These are phyloP conservation scores for Thymelicus acteon DNA, from an alignment of 2,888 invertebrate species.

Conservation along the genomic window DNA sequence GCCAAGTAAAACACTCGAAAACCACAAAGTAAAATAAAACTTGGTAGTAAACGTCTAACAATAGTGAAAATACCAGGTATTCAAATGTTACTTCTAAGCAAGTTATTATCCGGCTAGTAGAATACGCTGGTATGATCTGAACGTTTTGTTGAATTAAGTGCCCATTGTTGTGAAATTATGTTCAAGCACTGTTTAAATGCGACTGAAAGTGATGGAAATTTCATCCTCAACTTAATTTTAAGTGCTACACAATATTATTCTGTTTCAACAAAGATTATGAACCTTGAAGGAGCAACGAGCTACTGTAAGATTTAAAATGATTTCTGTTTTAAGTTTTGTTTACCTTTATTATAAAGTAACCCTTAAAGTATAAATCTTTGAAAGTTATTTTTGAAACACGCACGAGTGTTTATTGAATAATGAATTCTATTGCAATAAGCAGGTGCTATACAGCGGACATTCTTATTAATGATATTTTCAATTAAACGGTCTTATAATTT, in stretches of 20 bases:
- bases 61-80: slow-evolving; percentile 34
- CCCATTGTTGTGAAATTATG: slow-evolving; percentile 28
- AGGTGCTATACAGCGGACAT: no score
- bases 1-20: neutral
- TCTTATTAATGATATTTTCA: no score
- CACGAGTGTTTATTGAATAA: no score
- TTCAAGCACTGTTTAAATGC: slow-evolving; percentile 28
- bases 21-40: neutral
- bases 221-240: slow-evolving; percentile 15
- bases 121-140: slow-evolving; percentile 40
- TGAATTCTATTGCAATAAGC: no score
- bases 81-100: slow-evolving; percentile 44
- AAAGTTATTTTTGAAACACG: no score
- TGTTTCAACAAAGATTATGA: neutral
- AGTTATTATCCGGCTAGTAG: slow-evolving; percentile 47
- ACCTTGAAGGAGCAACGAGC: neutral
- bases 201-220: slow-evolving; percentile 15
- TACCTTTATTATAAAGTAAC: no score
- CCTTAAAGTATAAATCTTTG: no score
- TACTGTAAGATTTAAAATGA: neutral
- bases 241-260: slow-evolving; percentile 5
- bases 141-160: slow-evolving; percentile 28
- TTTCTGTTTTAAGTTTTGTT: neutral
- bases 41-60: neutral
- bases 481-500: no score